phyloP scores from a whole-genome alignment of 2,888 invertebrate genomes.

The Psococerastis gibbosa region DNA sequence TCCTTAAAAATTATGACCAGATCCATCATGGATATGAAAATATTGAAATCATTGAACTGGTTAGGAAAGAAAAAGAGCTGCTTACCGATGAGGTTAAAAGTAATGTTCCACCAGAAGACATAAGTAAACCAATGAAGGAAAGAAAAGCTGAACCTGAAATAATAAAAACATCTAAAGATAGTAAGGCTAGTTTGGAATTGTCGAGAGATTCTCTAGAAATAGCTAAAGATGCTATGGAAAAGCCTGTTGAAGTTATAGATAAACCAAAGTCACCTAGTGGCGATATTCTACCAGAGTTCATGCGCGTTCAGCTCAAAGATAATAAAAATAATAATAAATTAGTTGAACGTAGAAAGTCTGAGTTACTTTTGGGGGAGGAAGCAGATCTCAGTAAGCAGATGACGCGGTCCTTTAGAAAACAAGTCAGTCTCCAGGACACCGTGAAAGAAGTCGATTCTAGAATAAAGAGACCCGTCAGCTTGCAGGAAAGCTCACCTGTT shows the following conservation, averaged over 20 bases:
- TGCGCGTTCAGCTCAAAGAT: slow-evolving; percentile 38
- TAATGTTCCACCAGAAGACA: slow-evolving; percentile 13
- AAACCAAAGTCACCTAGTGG: slow-evolving; percentile 8
- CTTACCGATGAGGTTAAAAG: no score
- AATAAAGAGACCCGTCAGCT: not conserved
- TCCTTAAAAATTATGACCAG: not conserved
- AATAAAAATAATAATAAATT: slow-evolving; percentile 30
- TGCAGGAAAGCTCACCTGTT: not conserved
- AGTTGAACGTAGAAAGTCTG: slow-evolving; percentile 19
- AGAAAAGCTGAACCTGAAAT: slow-evolving; percentile 10
- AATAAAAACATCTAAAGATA: not conserved
- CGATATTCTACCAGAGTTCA: slow-evolving; percentile 38
- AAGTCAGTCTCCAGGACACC: not conserved
- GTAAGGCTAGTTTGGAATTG: no score
- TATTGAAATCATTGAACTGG: slow-evolving; percentile 1
- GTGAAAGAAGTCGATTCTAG: not conserved
- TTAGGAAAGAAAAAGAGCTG: not conserved
- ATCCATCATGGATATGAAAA: slow-evolving; percentile 7
- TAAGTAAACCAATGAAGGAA: slow-evolving; percentile 15
- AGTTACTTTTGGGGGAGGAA: not conserved
- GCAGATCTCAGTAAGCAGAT: not conserved
- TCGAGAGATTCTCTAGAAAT: no score
- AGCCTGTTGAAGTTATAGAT: slow-evolving; percentile 12
- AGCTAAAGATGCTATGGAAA: no score
- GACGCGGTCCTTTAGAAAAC: not conserved